Evolutionary conservation across 2,888 invertebrate species (phyloP).

Genomic region (Amaurobius ferox): DNA sequence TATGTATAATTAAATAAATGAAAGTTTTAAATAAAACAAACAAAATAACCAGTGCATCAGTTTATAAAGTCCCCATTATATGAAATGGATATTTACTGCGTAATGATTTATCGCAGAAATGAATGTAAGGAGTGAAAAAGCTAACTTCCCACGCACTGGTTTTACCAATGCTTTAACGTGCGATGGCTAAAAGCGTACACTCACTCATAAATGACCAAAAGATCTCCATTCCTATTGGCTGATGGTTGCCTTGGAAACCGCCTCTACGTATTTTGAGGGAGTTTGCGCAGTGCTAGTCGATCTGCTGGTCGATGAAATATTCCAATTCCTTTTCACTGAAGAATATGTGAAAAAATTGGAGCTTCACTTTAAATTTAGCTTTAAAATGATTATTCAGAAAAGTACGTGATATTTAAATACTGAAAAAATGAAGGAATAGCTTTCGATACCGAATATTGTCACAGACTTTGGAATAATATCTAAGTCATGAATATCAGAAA

Average conservation of each 20-base stretch:
- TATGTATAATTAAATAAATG: too few relatives aligned
- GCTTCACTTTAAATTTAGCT: slow-evolving; percentile 1
- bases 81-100: too few relatives aligned
- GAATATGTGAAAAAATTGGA: slow-evolving; percentile 38
- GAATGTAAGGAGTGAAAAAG: background rate
- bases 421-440: background rate
- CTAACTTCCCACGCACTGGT: slow-evolving; percentile 28
- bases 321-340: slow-evolving; percentile 26
- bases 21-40: too few relatives aligned
- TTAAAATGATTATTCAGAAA: slow-evolving; percentile 15
- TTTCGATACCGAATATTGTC: background rate
- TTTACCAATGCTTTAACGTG: slow-evolving; percentile 16
- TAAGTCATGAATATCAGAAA: slow-evolving; percentile 45
- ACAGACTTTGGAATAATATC: background rate
- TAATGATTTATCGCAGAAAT: too few relatives aligned
- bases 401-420: slow-evolving; percentile 8
- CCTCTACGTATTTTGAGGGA: slow-evolving; percentile 64
- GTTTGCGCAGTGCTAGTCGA: slow-evolving; percentile 47
- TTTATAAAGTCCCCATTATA: too few relatives aligned
- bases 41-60: too few relatives aligned
- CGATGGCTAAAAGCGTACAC: slow-evolving; percentile 54
- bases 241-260: slow-evolving; percentile 55
- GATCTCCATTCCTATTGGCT: slow-evolving; percentile 46
- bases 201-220: slow-evolving; percentile 47
- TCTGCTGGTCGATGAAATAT: slow-evolving; percentile 59